These are phyloP conservation scores for Pyrgilauda ruficollis DNA, from an alignment of 2,113 vertebrate genomes.

Conservation along the genomic window DNA sequence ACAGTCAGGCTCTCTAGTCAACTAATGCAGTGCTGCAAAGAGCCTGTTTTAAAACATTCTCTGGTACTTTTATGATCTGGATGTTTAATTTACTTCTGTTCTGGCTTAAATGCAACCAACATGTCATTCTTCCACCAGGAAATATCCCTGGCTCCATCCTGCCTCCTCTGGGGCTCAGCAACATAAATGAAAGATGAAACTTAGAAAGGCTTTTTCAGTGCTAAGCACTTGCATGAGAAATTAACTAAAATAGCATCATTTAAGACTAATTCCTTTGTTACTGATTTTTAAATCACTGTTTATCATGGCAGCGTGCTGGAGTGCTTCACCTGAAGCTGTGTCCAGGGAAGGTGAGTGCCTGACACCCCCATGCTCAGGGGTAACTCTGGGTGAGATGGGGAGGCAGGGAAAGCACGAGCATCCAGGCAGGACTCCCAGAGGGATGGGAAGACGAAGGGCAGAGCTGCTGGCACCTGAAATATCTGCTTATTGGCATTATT, in stretches of 20 bases:
- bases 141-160: neutral
- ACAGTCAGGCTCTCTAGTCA: slow-evolving; percentile 39
- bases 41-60: slow-evolving; percentile 43
- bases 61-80: slow-evolving; percentile 40
- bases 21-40: slow-evolving; percentile 54
- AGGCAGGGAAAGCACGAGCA: neutral
- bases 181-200: neutral
- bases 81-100: slow-evolving; percentile 53
- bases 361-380: neutral
- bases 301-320: neutral
- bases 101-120: slow-evolving; percentile 40
- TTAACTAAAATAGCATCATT: neutral
- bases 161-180: neutral
- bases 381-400: neutral
- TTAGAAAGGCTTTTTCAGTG: neutral
- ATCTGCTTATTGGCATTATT: neutral
- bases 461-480: neutral
- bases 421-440: neutral
- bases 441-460: neutral
- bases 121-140: neutral
- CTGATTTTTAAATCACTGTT: neutral
- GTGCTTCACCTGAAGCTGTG: neutral
- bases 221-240: neutral
- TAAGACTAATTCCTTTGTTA: neutral
- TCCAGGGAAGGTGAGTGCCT: neutral